Evolutionary conservation across 1,140 invertebrate genomes (phyloP).

Genomic region (Cataglyphis hispanica): DNA sequence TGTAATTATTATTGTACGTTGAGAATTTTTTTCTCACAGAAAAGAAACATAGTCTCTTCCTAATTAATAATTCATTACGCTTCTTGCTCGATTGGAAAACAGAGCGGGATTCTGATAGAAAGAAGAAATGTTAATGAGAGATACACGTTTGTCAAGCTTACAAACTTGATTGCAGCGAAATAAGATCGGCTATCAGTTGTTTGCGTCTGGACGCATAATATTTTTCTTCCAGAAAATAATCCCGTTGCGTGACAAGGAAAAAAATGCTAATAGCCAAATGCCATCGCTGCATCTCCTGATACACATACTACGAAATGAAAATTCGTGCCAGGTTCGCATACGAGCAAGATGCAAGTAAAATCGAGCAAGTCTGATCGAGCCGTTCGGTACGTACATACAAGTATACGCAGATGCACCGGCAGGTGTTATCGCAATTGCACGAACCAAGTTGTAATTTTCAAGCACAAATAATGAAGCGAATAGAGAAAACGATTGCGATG

Average conservation of each 20-base stretch:
- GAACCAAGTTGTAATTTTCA: slow-evolving; percentile 58
- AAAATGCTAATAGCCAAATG: slow-evolving; percentile 37
- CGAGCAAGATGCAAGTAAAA: slow-evolving; percentile 37
- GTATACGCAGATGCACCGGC: slow-evolving; percentile 42
- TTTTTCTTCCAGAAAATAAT: slow-evolving; percentile 36
- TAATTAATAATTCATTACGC: not conserved
- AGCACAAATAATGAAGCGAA: slow-evolving; percentile 53
- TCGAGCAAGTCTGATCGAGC: slow-evolving; percentile 29
- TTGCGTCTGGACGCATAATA: slow-evolving; percentile 13
- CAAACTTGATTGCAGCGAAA: not conserved
- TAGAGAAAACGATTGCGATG: slow-evolving; percentile 48
- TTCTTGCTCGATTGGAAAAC: slow-evolving; percentile 9
- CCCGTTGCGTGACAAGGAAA: slow-evolving; percentile 44
- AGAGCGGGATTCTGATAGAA: not conserved
- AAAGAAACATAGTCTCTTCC: not conserved
- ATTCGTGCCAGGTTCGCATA: slow-evolving; percentile 35
- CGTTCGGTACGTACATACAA: not conserved
- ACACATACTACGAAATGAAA: slow-evolving; percentile 53
- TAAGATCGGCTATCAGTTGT: slow-evolving; percentile 37
- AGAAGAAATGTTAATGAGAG: not conserved
- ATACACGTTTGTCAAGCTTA: slow-evolving; percentile 29
- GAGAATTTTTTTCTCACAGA: not conserved
- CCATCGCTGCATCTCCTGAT: slow-evolving; percentile 35
- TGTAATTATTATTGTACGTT: not conserved
- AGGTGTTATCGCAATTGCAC: slow-evolving; percentile 70